phyloP scores from a whole-genome alignment of 2,797 vertebrate genomes.

The Carapus acus region DNA sequence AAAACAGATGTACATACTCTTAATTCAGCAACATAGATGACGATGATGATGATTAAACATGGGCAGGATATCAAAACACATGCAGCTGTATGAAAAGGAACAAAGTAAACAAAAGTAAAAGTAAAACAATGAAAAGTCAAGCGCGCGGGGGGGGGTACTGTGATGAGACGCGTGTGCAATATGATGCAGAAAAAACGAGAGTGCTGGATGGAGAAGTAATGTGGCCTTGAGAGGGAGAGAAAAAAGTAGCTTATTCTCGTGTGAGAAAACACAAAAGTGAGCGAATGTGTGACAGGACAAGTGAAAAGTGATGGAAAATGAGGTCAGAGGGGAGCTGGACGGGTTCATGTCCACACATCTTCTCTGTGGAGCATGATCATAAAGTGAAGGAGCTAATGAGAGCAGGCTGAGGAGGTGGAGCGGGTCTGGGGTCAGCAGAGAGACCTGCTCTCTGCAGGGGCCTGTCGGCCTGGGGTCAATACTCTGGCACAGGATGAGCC shows the following conservation, averaged over 20 bases:
- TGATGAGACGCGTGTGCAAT: constrained; percentile 58
- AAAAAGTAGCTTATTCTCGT: constrained; percentile 61
- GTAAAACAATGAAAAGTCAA: too few relatives aligned
- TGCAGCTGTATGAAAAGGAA: constrained; percentile 28
- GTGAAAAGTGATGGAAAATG: constrained; percentile 13
- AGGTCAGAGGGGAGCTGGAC: not conserved
- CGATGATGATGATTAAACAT: constrained; percentile 23
- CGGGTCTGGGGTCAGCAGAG: too few relatives aligned
- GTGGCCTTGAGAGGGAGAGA: too few relatives aligned
- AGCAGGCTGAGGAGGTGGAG: not conserved
- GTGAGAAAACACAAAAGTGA: constrained; percentile 15
- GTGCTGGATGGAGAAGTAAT: constrained; percentile 7
- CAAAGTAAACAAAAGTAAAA: constrained; percentile 6
- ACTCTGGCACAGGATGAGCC: constrained; percentile 1
- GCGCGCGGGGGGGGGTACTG: too few relatives aligned
- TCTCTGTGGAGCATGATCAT: too few relatives aligned
- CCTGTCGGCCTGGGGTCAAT: not conserved
- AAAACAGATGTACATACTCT: constrained; percentile 21
- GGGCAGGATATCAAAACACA: constrained; percentile 11
- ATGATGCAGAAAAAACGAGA: constrained; percentile 24
- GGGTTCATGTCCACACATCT: too few relatives aligned
- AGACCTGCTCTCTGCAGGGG: constrained; percentile 68
- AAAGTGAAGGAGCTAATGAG: too few relatives aligned
- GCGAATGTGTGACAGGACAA: constrained; percentile 4
- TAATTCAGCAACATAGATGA: constrained; percentile 30